Conservation (phyloP, 2,113 vertebrate species). For the Archilochus colubris region DNA sequence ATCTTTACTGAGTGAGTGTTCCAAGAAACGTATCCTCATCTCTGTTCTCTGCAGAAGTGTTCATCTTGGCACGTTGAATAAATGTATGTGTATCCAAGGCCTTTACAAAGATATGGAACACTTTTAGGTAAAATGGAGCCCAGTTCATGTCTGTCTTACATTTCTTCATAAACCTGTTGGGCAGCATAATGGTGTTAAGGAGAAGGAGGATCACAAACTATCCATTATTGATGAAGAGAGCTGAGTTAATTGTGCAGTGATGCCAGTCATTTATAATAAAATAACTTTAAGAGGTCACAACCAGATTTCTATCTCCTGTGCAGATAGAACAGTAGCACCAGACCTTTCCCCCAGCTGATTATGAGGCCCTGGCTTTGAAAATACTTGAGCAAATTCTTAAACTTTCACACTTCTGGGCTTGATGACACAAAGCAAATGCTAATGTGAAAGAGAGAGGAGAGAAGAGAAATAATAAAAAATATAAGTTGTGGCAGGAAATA, state of each 20-base stretch:
- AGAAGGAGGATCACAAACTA: not conserved
- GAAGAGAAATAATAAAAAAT: not conserved
- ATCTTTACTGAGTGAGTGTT: not conserved
- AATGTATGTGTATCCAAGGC: not conserved
- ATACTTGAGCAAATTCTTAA: not conserved
- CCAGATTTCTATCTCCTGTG: not conserved
- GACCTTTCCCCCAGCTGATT: not conserved
- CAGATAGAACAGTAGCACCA: not conserved
- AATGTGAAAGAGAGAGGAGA: not conserved
- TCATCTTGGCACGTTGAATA: not conserved
- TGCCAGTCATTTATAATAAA: not conserved
- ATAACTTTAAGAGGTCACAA: not conserved
- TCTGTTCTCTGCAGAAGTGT: not conserved
- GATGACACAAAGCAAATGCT: not conserved
- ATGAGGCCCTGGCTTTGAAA: not conserved
- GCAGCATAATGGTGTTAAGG: not conserved
- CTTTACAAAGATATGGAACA: not conserved
- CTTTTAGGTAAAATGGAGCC: not conserved
- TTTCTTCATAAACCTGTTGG: not conserved
- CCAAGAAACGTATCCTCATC: not conserved
- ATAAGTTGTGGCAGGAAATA: not conserved
- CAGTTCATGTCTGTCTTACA: not conserved
- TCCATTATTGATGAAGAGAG: not conserved
- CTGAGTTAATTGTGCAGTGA: not conserved
- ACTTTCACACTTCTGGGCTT: not conserved